Conservation (phyloP, 2,888 invertebrate genomes). For the Epinotia brunnichana region DNA sequence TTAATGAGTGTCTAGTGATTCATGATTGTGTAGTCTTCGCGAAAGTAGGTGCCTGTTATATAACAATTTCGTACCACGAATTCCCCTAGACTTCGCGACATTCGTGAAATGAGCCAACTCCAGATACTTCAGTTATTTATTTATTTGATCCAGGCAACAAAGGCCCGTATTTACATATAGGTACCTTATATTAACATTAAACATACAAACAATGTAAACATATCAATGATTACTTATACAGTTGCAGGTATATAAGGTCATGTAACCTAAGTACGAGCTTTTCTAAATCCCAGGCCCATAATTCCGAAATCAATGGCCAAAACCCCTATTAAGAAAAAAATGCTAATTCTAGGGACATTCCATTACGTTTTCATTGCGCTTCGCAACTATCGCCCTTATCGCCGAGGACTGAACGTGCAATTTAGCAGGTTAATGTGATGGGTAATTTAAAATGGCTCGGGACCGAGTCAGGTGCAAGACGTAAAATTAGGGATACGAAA, state of each 20-base stretch:
- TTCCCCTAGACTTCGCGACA: too few relatives aligned
- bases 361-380: conserved; percentile 9
- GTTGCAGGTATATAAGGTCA: neutral
- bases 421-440: conserved; percentile 21
- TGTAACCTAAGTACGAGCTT: neutral
- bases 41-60: too few relatives aligned
- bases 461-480: conserved; percentile 39
- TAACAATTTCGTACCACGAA: too few relatives aligned
- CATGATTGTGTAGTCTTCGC: too few relatives aligned
- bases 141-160: too few relatives aligned
- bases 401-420: conserved; percentile 1
- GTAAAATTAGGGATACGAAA: conserved; percentile 37
- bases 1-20: too few relatives aligned
- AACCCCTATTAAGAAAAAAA: conserved; percentile 38
- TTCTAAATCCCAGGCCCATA: conserved; percentile 1
- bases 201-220: too few relatives aligned
- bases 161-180: too few relatives aligned
- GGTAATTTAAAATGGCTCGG: conserved; percentile 34
- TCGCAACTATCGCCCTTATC: conserved; percentile 22
- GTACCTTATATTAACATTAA: too few relatives aligned
- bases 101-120: too few relatives aligned
- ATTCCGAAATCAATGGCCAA: conserved; percentile 21
- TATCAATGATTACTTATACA: too few relatives aligned
- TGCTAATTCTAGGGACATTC: conserved; percentile 27
- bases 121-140: too few relatives aligned